Evolutionary conservation across 1,140 invertebrate species (phyloP).

Genomic region (Periplaneta americana): DNA sequence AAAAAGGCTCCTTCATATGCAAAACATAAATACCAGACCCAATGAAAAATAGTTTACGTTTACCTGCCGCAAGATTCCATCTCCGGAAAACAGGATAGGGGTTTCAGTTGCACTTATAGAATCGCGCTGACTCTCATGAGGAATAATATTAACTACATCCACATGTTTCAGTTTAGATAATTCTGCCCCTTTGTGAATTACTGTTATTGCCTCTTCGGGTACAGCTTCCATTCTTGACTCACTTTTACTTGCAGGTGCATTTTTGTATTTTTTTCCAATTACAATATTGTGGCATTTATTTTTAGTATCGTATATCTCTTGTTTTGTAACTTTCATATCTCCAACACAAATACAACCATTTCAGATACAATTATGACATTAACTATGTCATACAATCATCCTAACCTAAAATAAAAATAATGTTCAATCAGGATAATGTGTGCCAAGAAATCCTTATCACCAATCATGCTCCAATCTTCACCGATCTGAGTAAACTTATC

Average conservation of each 20-base stretch:
- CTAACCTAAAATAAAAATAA: no score
- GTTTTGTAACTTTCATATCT: background rate
- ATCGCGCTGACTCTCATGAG: background rate
- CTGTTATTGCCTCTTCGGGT: background rate
- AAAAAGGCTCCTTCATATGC: no score
- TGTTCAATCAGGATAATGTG: no score
- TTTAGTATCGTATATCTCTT: background rate
- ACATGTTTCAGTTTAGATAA: background rate
- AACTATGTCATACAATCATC: no score
- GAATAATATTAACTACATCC: background rate
- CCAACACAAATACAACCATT: background rate
- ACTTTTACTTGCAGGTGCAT: background rate
- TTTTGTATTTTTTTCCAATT: background rate
- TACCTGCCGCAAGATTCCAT: background rate
- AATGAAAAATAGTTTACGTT: background rate
- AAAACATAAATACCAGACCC: no score
- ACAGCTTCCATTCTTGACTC: background rate
- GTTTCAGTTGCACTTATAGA: background rate
- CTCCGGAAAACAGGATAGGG: background rate
- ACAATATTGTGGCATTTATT: background rate
- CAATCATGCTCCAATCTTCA: no score
- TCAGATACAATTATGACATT: no score
- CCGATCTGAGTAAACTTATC: no score
- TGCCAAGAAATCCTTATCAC: no score
- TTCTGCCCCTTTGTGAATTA: background rate